These are phyloP conservation scores for Keiferia lycopersicella DNA, from an alignment of 2,888 invertebrate species.

Conservation along the genomic window DNA sequence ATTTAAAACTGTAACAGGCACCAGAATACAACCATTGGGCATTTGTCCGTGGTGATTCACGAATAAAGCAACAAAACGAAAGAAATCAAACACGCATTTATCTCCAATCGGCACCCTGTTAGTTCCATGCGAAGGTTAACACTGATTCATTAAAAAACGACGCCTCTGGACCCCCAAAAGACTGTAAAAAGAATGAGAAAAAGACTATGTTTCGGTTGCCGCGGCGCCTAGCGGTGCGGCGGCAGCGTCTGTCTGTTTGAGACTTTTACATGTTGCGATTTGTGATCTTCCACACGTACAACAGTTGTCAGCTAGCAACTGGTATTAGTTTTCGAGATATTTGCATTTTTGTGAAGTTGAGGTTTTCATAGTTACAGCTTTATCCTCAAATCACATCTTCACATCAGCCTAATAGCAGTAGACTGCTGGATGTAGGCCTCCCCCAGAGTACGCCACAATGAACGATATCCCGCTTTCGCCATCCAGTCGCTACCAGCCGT, in stretches of 20 bases:
- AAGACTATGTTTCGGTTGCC: conserved; percentile 73
- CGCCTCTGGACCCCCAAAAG: conserved; percentile 77
- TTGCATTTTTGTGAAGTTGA: too few species aligned
- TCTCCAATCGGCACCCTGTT: conserved; percentile 80
- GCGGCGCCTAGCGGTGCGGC: conserved; percentile 77
- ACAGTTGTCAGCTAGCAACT: too few species aligned
- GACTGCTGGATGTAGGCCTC: too few species aligned
- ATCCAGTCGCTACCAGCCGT: too few species aligned
- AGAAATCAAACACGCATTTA: conserved; percentile 58
- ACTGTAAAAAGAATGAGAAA: conserved; percentile 70
- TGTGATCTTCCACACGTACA: not conserved
- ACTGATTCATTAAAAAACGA: conserved; percentile 79
- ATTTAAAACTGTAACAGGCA: conserved; percentile 1
- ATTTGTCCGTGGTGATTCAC: conserved; percentile 11
- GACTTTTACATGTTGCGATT: conserved; percentile 38
- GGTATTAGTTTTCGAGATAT: too few species aligned
- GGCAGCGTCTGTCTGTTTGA: conserved; percentile 76
- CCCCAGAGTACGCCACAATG: too few species aligned
- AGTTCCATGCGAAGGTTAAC: conserved; percentile 79
- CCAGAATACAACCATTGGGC: not conserved
- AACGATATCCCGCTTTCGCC: too few species aligned
- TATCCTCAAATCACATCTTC: too few species aligned
- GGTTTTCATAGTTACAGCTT: too few species aligned
- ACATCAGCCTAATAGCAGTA: too few species aligned
- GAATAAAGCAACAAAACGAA: conserved; percentile 19